Evolutionary conservation across 2,113 vertebrate species (phyloP), one percentile per base, ranked within the genome.

Genomic region (Danio rerio): DNA sequence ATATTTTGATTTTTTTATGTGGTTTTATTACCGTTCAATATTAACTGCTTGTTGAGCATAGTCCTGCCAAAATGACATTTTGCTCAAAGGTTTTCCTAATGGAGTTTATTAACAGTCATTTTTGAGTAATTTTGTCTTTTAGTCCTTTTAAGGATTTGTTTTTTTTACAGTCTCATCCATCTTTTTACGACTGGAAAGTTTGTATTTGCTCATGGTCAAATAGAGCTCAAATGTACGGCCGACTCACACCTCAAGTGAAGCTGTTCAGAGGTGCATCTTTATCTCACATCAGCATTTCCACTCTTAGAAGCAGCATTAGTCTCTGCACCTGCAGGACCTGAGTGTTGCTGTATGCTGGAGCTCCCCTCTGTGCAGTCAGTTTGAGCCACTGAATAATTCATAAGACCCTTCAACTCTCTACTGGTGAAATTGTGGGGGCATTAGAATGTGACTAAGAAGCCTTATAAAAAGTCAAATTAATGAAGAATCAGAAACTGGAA

Each of bases 371-470:
- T 74, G 55, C 78, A 73, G 84, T 86, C 87, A 83, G 69, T 85
- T 83, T 75, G 63, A 69, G 12, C 45, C 10, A 5, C 21, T 87
- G 75, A 86, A 86, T 87, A 74, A 87, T 86, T 80, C 55, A 87
- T 85, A 63, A 71, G 52, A 66, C 43, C 71, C 66, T 87, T 86
- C 66, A 72, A 82, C 83, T 85, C 78, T 72, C 53, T 21, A 50
- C 59, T 49, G 42, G 58, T 52, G 18, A 76, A 42, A 71, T 61
- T 45, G 55, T 74, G 20, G 62, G 50, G 8, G 68, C 40, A 49
- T 47, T 70, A 16, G 13, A 78, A 71, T 55, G 56, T 50, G 15
- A 59, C 56, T 43, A 69, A 50, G 68, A 70, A 21, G n/a, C 11
- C 18, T 12, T 7, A 70, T n/a, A 50, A 21, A 49, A 21, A 50